Evolutionary conservation across 2,113 vertebrate species (phyloP), one percentile per base, ranked within the genome.

Genomic region (Callipepla californica): DNA sequence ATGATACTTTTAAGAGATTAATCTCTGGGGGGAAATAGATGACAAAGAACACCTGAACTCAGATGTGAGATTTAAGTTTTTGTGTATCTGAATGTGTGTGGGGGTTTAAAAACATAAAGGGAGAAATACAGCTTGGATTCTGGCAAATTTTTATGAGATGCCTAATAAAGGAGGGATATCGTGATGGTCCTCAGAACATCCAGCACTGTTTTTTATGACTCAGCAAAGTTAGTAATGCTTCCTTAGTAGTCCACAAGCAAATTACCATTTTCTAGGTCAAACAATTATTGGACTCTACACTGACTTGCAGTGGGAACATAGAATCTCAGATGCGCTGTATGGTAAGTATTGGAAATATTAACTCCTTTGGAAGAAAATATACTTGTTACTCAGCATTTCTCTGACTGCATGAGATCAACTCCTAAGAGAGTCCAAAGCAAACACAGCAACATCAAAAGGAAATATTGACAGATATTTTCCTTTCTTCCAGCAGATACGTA

Each of bases 251-350:
- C 21, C 66, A 30, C 32, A 61, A 21, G 12, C 4, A 55, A 51
- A 19, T 6, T 2, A 62, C 7, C 9, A 13, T 51, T 68, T 84
- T 26, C 55, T 34, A 0, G 2, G 15, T 21, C 34, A 70, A 11
- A 15, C 42, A 18, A 21, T 76, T 48, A 50, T 13, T 25, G 4
- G 0, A 34, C 36, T 80, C 47, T n/a, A 48, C 20, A 25, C 38
- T 80, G 44, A 9, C 42, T 58, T 18, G 7, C 8, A 59, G 48
- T 19, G 26, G 21, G 3, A 1, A 3, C 0, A 0, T 21, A 53
- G 14, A 30, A 40, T 13, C 44, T 40, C 48, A 22, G 11, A 5
- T 4, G 3, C 34, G 14, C 1, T 20, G 36, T 15, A 28, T 59
- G 48, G 14, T 20, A 51, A 83, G 57, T 66, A 34, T 45, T 59